A percentile compares a stretch with the other conserved stretches of the same genome.
Evolutionary conservation across 2,797 vertebrate species (phyloP).

Genomic region (Acrossocheilus fasciatus): DNA sequence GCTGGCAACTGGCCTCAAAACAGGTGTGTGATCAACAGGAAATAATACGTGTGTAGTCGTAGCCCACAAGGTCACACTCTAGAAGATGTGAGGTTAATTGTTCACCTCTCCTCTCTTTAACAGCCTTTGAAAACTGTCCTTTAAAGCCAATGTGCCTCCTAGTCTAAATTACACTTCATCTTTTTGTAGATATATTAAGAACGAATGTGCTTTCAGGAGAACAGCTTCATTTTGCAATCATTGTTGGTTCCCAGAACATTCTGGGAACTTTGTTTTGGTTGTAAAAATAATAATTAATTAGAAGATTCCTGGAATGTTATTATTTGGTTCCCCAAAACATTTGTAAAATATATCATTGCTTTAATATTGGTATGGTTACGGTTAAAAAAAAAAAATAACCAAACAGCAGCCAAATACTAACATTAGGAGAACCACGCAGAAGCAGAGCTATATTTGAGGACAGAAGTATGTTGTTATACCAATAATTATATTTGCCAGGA

Average conservation of each 20-base stretch:
- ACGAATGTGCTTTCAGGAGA: background rate
- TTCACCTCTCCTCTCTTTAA: background rate
- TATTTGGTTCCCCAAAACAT: background rate
- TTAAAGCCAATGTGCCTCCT: background rate
- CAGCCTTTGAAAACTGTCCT: background rate
- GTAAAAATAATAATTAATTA: background rate
- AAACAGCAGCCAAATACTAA: background rate
- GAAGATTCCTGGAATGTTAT: background rate
- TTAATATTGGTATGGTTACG: background rate
- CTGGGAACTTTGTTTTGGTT: background rate
- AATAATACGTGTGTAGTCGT: background rate
- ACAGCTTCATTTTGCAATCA: background rate
- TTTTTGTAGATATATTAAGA: background rate
- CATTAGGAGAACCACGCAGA: background rate
- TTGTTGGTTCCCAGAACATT: background rate
- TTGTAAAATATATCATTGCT: background rate
- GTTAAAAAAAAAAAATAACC: background rate
- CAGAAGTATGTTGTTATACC: background rate
- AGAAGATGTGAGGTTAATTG: background rate
- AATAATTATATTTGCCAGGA: background rate
- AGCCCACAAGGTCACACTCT: background rate
- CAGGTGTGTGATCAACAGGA: conserved; percentile 31
- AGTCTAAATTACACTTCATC: background rate
- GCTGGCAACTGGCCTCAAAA: background rate
- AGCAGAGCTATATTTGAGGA: conserved; percentile 5